These are phyloP conservation scores for Shinisaurus crocodilurus DNA, from an alignment of 2,113 vertebrate species.

Conservation along the genomic window DNA sequence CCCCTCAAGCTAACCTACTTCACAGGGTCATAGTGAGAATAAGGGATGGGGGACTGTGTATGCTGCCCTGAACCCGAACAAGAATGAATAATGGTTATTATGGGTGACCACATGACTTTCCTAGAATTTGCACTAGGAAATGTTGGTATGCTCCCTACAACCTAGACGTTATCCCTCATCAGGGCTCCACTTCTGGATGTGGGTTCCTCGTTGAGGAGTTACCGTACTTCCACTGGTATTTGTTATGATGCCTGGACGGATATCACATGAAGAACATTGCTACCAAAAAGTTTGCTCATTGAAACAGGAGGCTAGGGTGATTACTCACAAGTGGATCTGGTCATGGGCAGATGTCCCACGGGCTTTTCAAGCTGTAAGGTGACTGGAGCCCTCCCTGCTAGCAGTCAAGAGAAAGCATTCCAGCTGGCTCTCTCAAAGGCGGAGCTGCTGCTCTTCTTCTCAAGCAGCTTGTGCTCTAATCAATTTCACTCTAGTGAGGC, in stretches of 20 bases:
- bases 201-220: not conserved
- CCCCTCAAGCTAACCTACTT: no score
- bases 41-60: no score
- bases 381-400: not conserved
- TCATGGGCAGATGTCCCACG: not conserved
- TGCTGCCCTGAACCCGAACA: no score
- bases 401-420: not conserved
- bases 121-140: no score
- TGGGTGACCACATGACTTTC: no score
- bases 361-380: not conserved
- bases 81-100: no score
- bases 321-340: not conserved
- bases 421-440: not conserved
- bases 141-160: not conserved
- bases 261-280: not conserved
- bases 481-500: not conserved
- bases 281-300: not conserved
- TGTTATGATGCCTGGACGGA: not conserved
- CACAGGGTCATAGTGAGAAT: no score
- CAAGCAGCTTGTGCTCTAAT: not conserved
- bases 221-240: not conserved
- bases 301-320: not conserved
- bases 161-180: not conserved
- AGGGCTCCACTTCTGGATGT: not conserved
- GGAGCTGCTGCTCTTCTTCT: not conserved